phyloP scores from a whole-genome alignment of 2,113 vertebrate species.

The Passer montanus region DNA sequence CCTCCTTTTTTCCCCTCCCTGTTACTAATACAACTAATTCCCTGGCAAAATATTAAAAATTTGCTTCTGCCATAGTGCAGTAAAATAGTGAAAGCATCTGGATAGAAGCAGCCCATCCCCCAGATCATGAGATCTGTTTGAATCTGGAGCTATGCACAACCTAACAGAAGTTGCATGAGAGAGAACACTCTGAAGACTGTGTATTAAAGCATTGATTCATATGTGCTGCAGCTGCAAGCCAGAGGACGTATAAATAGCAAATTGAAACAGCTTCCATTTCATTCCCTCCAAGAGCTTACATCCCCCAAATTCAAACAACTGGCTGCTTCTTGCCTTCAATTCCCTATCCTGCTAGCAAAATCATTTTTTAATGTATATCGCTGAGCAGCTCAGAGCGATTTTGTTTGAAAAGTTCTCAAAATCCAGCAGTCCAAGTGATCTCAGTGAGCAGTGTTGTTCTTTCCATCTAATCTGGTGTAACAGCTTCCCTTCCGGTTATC shows the following conservation, averaged over 20 bases:
- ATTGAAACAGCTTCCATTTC: constrained; percentile 11
- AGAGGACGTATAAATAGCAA: constrained; percentile 29
- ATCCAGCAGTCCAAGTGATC: neutral
- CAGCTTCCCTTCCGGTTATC: neutral
- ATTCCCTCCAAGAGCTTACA: neutral
- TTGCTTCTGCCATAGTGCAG: neutral
- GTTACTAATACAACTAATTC: neutral
- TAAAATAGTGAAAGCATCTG: constrained; percentile 1
- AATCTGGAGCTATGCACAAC: neutral
- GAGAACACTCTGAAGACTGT: neutral
- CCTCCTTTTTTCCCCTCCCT: neutral
- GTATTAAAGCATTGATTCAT: neutral
- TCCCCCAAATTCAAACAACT: constrained; percentile 23
- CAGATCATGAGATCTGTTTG: neutral
- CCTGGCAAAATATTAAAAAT: neutral
- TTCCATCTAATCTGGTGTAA: neutral
- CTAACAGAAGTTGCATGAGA: neutral
- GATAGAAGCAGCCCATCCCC: neutral
- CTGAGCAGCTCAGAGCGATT: neutral
- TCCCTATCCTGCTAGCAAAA: neutral
- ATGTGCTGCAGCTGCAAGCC: constrained; percentile 18
- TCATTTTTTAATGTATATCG: neutral
- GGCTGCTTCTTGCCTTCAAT: neutral
- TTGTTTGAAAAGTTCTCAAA: constrained; percentile 1
- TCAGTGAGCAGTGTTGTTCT: neutral